Base-by-base conservation (phyloP, 2,888 invertebrate species). In the Blomia tropicalis region DNA sequence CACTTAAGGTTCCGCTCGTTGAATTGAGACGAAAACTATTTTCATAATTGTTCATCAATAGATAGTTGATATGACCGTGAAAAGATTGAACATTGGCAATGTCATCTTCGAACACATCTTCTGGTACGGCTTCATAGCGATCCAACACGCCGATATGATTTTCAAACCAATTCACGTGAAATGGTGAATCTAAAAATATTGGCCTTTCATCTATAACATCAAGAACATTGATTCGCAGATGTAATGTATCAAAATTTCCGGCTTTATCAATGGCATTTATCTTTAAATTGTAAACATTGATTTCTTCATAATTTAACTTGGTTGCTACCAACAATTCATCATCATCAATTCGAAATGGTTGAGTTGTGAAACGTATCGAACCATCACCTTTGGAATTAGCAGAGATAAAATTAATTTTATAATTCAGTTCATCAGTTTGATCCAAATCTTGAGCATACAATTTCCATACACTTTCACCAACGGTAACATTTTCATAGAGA, bases 171-270 rank as follows among this genome's bases (percentile, higher is more conserved):
- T 86, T 85, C 3, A 89, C 88, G 71, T 88, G 77, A 76, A 91
- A 92, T 0, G 92, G 92, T n/a, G 91, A 90, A 75, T 93, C 87
- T 69, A 88, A 77, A 75, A 93, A 93, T 51, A 87, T 84, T 51
- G 93, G 93, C 31, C 85, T 84, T 72, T 90, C 90, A 77, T 93
- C 92, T 76, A 93, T 92, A 71, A 91, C 85, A 75, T 93, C 91
- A 68, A 85, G 81, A 60, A 93, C 84, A 63, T 82, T 81, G 70
- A 93, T 86, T 65, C 84, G 82, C 69, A 91, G 80, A 66, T 74
- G 71, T 59, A 77, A 68, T 82, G 87, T 63, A 82, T 85, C 77
- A 84, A 87, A 72, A 29, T 71, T 58, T 70, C 70, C 30, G 64
- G 74, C 74, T 43, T 73, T 59, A 79, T 79, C 69, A 71, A 91